Conservation (phyloP, 2,888 invertebrate genomes). For the Trilocha varians region DNA sequence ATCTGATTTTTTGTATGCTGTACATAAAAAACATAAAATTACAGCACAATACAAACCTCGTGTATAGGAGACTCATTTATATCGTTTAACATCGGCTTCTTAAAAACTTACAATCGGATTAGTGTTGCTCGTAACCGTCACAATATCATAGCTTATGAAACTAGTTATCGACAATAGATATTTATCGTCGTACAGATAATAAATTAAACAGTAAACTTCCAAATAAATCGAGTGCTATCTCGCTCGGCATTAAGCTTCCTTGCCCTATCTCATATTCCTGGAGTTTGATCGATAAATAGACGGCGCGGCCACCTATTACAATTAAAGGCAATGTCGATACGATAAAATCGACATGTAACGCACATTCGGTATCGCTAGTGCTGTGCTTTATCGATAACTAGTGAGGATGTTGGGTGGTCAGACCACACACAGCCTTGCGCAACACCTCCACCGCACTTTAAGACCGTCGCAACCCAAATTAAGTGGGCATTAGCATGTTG, state of each 20-base stretch:
- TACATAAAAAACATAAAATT: not conserved
- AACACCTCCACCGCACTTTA: conserved; percentile 17
- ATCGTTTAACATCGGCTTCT: conserved; percentile 2
- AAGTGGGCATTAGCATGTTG: conserved; percentile 42
- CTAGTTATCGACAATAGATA: conserved; percentile 20
- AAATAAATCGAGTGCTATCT: conserved; percentile 36
- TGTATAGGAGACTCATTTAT: not conserved
- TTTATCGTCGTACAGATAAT: conserved; percentile 25
- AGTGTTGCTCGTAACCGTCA: conserved; percentile 3
- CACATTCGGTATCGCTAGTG: conserved; percentile 40
- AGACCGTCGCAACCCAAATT: conserved; percentile 35
- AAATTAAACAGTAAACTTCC: conserved; percentile 27
- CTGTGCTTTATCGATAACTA: conserved; percentile 39
- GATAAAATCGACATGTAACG: conserved; percentile 52
- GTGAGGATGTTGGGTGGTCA: conserved; percentile 33
- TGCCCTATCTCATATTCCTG: conserved; percentile 39
- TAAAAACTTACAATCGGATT: conserved; percentile 4
- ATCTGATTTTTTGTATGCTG: not conserved
- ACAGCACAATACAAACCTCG: not conserved
- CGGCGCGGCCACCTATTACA: conserved; percentile 43
- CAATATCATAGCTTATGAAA: conserved; percentile 16
- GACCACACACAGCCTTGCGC: conserved; percentile 44
- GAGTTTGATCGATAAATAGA: conserved; percentile 34
- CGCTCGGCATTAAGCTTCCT: conserved; percentile 36
- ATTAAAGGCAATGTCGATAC: conserved; percentile 38